A percentile compares a stretch with the other conserved stretches of the same genome.
Conservation (phyloP, 2,113 vertebrate species). For the Leuciscus idus region DNA sequence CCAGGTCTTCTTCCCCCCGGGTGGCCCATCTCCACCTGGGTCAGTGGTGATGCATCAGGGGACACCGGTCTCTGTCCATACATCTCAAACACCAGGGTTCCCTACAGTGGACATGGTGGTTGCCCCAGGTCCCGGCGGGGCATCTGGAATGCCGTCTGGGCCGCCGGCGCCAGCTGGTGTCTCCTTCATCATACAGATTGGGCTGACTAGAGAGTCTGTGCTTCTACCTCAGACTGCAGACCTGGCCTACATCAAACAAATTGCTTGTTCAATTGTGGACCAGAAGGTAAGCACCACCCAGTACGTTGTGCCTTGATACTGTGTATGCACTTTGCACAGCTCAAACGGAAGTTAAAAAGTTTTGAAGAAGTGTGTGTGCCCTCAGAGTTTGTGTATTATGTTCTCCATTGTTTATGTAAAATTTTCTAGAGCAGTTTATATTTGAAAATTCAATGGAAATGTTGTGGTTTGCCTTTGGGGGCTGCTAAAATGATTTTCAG, state of each 20-base stretch:
- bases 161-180: constrained; percentile 73
- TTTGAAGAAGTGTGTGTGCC: not conserved
- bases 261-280: constrained; percentile 90
- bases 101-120: constrained; percentile 61
- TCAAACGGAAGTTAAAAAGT: not conserved
- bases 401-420: not conserved
- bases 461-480: not conserved
- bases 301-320: not conserved
- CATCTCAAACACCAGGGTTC: constrained; percentile 57
- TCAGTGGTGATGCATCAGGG: constrained; percentile 66
- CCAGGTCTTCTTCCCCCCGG: constrained; percentile 72
- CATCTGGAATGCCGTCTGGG: constrained; percentile 43
- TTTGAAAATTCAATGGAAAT: not conserved
- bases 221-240: constrained; percentile 81
- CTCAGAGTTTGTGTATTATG: not conserved
- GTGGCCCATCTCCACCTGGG: constrained; percentile 62
- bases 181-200: constrained; percentile 91
- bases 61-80: constrained; percentile 59
- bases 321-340: constrained; percentile 4
- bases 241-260: constrained; percentile 87
- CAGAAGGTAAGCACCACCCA: constrained; percentile 80
- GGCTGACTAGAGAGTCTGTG: constrained; percentile 86
- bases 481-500: not conserved
- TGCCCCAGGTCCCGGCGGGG: constrained; percentile 61
- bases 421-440: not conserved